phyloP scores from a whole-genome alignment of 2,113 vertebrate genomes.

The Zosterops pallidus region DNA sequence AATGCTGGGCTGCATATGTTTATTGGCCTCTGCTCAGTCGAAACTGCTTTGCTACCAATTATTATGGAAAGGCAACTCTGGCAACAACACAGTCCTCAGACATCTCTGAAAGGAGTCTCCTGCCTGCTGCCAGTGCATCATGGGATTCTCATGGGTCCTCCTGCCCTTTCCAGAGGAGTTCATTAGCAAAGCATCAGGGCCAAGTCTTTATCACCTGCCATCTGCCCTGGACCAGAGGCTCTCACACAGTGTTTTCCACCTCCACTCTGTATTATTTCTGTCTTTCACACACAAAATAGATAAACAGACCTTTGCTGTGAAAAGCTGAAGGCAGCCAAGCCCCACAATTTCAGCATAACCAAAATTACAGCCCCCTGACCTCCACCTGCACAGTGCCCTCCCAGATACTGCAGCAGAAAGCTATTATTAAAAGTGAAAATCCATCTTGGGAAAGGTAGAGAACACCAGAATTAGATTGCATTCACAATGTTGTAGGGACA shows the following conservation, averaged over 20 bases:
- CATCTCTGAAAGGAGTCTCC: not conserved
- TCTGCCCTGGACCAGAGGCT: not conserved
- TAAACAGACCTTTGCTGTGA: not conserved
- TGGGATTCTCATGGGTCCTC: accelerated
- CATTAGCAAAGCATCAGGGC: not conserved
- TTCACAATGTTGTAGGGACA: not conserved
- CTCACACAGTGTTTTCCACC: not conserved
- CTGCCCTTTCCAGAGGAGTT: not conserved
- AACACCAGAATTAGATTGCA: not conserved
- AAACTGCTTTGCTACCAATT: not conserved
- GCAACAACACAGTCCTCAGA: not conserved
- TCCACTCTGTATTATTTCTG: not conserved
- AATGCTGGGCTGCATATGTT: not conserved
- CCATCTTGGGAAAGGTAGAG: not conserved
- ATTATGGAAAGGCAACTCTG: not conserved
- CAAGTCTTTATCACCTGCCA: not conserved
- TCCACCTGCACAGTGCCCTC: not conserved
- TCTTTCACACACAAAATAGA: not conserved
- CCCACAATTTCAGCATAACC: not conserved
- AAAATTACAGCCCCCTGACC: not conserved
- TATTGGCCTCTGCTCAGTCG: not conserved
- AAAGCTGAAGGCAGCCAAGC: not conserved
- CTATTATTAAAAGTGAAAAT: not conserved
- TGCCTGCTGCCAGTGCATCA: accelerated
- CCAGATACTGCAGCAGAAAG: not conserved